Base-by-base conservation (phyloP, 2,888 invertebrate genomes). In the Tetrapedia diversipes region DNA sequence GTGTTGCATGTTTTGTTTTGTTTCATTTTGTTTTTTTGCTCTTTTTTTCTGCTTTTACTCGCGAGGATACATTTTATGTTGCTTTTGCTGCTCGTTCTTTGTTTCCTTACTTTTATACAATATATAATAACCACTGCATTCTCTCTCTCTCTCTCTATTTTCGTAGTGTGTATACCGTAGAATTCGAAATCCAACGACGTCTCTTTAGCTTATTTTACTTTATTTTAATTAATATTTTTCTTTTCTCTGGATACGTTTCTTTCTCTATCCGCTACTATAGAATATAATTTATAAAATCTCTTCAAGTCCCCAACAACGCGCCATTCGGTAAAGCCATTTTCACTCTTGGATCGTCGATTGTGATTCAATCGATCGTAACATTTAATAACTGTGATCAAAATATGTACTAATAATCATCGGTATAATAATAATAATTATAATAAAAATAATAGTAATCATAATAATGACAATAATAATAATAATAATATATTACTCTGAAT, bases 271-370 rank as follows among this genome's bases (percentile, higher is more conserved):
- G 70, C 57, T 56, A 64, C 74, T 63, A 63, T 82, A 84, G 78
- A 84, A 84, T 84, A 81, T 78, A 80, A 66, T 75, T 80, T 82
- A 86, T 89, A 89, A 89, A 89, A 89, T 89, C 86, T 89, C 80
- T 86, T 76, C 81, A 86, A 86, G 74, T 85, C 71, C 63, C 83
- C 88, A 89, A 89, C 89, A 89, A 89, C 80, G 68, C 75, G 77
- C 76, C 54, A 22, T 68, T 41, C 65, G 54, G 69, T 84, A 79
- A 84, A 84, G 73, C 71, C 82, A 75, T 64, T 66, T 67, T 60
- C 66, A 57, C 72, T 81, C 78, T 77, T 78, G 72, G 75, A 84
- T 86, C 77, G 80, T 81, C 73, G 79, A 65, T 77, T 63, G 74
- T 69, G 69, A 81, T 83, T 65, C 80, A 70, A 73, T 84, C 82